A percentile compares a stretch with the other conserved stretches of the same genome.
These are phyloP conservation scores for Gobius niger DNA, from an alignment of 2,113 vertebrate genomes.

Conservation along the genomic window DNA sequence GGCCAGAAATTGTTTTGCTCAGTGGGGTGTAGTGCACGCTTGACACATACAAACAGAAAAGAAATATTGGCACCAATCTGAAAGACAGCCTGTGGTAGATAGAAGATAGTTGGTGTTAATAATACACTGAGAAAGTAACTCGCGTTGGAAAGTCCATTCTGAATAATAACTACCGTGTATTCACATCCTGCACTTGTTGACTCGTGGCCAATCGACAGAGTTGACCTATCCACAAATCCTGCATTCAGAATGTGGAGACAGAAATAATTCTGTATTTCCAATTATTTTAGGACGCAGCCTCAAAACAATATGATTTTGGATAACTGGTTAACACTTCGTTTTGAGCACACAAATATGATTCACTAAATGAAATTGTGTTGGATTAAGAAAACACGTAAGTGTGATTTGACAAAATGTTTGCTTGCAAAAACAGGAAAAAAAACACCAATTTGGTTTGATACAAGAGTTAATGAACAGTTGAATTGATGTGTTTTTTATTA, in stretches of 20 bases:
- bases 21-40: slow-evolving; percentile 26
- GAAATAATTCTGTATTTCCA: not conserved
- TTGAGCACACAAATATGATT: not conserved
- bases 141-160: not conserved
- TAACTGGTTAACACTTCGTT: not conserved
- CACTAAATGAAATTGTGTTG: not conserved
- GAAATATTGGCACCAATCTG: slow-evolving; percentile 7
- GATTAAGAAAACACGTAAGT: not conserved
- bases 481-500: not conserved
- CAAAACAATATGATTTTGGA: not conserved
- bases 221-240: not conserved
- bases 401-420: not conserved
- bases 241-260: not conserved
- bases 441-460: not conserved
- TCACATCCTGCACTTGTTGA: not conserved
- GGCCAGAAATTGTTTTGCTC: slow-evolving; percentile 47
- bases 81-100: slow-evolving; percentile 13
- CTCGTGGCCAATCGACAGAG: not conserved
- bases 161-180: not conserved
- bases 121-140: not conserved
- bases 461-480: not conserved
- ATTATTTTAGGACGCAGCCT: too few relatives aligned
- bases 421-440: not conserved
- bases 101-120: slow-evolving; percentile 1
- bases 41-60: not conserved